Percentiles rank a stretch among this genome's conserved stretches.
phyloP scores from a whole-genome alignment of 2,888 invertebrate species.

The Pseudococcus jackbeardsleyi region DNA sequence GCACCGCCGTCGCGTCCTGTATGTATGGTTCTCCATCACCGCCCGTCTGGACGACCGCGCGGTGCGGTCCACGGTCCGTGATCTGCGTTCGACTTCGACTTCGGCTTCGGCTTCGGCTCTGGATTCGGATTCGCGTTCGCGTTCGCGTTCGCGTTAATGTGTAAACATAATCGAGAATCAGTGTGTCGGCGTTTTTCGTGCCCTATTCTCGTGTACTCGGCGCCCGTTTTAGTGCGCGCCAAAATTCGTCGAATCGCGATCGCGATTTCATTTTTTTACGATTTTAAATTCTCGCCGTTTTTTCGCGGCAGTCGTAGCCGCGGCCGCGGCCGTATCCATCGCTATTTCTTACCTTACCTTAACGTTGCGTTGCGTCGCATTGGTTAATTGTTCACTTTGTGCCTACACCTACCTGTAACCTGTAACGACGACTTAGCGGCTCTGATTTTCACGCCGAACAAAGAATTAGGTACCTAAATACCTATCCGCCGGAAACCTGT shows the following conservation, averaged over 20 bases:
- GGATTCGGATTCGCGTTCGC: background rate
- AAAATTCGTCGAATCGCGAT: background rate
- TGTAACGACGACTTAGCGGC: too few relatives aligned
- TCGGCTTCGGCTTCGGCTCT: background rate
- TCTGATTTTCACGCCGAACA: too few relatives aligned
- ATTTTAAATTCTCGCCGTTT: background rate
- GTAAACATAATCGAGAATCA: conserved; percentile 48
- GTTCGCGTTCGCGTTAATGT: conserved; percentile 7
- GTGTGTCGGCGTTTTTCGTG: conserved; percentile 58
- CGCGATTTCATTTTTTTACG: background rate
- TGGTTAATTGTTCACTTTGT: too few relatives aligned
- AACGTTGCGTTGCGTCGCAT: too few relatives aligned
- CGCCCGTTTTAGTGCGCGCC: background rate
- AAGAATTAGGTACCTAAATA: too few relatives aligned
- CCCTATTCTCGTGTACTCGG: background rate
- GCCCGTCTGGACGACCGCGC: background rate
- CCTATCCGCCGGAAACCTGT: too few relatives aligned
- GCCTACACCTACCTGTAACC: too few relatives aligned
- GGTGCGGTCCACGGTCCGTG: background rate
- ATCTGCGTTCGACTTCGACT: background rate
- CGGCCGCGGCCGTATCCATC: background rate
- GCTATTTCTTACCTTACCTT: background rate
- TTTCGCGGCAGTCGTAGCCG: too few relatives aligned
- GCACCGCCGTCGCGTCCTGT: too few relatives aligned
- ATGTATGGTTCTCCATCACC: too few relatives aligned